These are phyloP conservation scores for Drosophila sechellia DNA, from an alignment of 1,140 invertebrate genomes.

Conservation along the genomic window DNA sequence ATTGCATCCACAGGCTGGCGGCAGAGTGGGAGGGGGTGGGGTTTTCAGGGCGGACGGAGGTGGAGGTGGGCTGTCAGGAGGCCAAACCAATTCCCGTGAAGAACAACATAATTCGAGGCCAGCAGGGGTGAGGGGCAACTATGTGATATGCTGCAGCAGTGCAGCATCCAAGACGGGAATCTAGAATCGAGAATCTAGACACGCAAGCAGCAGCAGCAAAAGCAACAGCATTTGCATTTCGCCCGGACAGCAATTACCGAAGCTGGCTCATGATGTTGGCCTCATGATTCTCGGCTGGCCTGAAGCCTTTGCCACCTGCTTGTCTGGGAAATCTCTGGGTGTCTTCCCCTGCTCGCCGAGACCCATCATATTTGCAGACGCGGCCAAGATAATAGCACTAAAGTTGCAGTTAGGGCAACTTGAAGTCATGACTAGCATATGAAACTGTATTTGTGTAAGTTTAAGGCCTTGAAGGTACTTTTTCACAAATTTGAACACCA, in stretches of 20 bases:
- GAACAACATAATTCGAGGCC: slow-evolving; percentile 69
- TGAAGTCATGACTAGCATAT: no score
- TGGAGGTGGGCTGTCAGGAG: slow-evolving; percentile 16
- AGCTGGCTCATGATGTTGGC: slow-evolving; percentile 60
- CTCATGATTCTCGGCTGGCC: slow-evolving; percentile 63
- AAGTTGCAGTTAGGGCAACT: no score
- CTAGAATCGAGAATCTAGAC: slow-evolving; percentile 37
- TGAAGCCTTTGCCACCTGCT: slow-evolving; percentile 74
- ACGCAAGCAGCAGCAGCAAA: slow-evolving; percentile 35
- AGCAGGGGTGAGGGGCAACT: slow-evolving; percentile 13
- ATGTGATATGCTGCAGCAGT: slow-evolving; percentile 39
- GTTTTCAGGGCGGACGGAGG: neutral
- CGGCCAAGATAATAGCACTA: slow-evolving; percentile 8
- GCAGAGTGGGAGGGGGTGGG: neutral
- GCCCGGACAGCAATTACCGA: slow-evolving; percentile 68
- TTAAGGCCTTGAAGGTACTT: no score
- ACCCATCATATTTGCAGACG: slow-evolving; percentile 11
- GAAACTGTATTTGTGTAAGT: no score
- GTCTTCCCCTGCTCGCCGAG: neutral
- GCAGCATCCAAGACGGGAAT: slow-evolving; percentile 40
- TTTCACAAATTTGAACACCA: no score
- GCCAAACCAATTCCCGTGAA: slow-evolving; percentile 59
- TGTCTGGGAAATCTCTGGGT: slow-evolving; percentile 70
- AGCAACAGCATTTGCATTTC: slow-evolving; percentile 67
- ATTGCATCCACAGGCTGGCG: slow-evolving; percentile 12